phyloP scores from a whole-genome alignment of 2,888 invertebrate species.

The Amaurobius ferox region DNA sequence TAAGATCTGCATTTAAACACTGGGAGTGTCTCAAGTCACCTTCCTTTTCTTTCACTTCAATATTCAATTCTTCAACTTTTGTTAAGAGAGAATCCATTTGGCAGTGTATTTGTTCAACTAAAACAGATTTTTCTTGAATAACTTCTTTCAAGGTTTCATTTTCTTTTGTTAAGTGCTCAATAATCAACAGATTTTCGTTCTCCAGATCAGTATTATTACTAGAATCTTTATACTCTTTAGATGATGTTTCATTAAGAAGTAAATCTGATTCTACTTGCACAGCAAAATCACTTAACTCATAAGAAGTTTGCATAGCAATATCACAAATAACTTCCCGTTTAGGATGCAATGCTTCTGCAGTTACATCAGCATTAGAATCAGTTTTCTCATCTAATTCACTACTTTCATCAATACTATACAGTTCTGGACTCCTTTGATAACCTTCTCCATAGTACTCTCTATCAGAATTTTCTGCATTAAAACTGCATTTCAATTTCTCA shows the following conservation, averaged over 20 bases:
- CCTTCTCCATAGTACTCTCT: not conserved
- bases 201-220: not conserved
- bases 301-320: not conserved
- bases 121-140: conserved; percentile 25
- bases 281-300: not conserved
- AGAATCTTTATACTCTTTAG: not conserved
- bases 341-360: no score
- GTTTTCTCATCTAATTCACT: conserved; percentile 36
- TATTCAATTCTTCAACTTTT: conserved; percentile 42
- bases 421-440: conserved; percentile 14
- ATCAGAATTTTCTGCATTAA: not conserved
- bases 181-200: not conserved
- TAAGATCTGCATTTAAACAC: not conserved
- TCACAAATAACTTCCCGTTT: not conserved
- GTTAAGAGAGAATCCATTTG: conserved; percentile 50
- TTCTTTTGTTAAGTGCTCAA: conserved; percentile 23
- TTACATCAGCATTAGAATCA: not conserved
- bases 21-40: conserved; percentile 21
- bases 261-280: not conserved
- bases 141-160: conserved; percentile 20
- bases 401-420: conserved; percentile 62
- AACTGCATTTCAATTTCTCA: conserved; percentile 41
- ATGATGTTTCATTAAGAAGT: not conserved
- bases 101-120: conserved; percentile 64
- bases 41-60: conserved; percentile 37